Evolutionary conservation across 2,113 vertebrate genomes (phyloP).

Genomic region (Hiodon alosoides): DNA sequence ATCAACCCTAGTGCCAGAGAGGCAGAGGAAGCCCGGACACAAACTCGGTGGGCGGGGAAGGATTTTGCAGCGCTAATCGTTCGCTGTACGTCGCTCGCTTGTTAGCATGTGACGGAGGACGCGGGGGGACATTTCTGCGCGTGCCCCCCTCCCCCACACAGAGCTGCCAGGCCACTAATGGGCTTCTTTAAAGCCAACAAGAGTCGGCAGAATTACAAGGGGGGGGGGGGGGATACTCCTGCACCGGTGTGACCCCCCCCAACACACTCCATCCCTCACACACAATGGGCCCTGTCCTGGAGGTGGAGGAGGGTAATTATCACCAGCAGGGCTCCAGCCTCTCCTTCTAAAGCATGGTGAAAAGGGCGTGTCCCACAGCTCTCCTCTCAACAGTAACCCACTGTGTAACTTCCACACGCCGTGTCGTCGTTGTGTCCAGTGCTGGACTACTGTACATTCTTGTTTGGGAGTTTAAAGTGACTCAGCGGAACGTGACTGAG

Average conservation of each 20-base stretch:
- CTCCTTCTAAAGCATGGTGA: too few relatives aligned
- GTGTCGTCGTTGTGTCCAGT: too few relatives aligned
- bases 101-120: background rate
- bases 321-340: background rate
- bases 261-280: background rate
- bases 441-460: too few relatives aligned
- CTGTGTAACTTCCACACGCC: too few relatives aligned
- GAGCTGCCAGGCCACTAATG: constrained; percentile 13
- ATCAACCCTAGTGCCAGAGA: background rate
- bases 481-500: too few relatives aligned
- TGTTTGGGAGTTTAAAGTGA: too few relatives aligned
- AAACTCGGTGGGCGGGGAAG: constrained; percentile 6
- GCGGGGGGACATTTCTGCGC: constrained; percentile 29
- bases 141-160: constrained; percentile 16
- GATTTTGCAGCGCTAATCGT: constrained; percentile 8
- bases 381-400: too few relatives aligned
- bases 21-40: background rate
- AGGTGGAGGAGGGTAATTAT: constrained; percentile 15
- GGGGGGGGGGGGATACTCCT: background rate
- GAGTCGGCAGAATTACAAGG: constrained; percentile 27
- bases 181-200: constrained; percentile 39
- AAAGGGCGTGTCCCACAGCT: too few relatives aligned
- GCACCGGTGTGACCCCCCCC: background rate
- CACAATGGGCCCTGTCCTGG: background rate
- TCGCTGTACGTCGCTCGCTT: too few relatives aligned